A percentile compares a stretch with the other conserved stretches of the same genome.
phyloP scores from a whole-genome alignment of 2,113 vertebrate species.

The Hoplias malabaricus region DNA sequence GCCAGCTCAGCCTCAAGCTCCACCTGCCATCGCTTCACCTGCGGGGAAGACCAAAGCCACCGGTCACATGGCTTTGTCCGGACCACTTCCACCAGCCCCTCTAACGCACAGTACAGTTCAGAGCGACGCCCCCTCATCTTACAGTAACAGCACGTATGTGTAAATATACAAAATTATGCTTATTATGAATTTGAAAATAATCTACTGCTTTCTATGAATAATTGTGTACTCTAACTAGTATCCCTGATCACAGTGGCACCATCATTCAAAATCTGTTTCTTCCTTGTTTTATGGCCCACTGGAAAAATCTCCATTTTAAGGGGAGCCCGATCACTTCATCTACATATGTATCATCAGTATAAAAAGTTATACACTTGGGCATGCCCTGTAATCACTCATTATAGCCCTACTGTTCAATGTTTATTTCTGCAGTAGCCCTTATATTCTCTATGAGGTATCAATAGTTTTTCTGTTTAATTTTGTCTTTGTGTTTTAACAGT shows the following conservation, averaged over 20 bases:
- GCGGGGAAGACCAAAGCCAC: constrained; percentile 66
- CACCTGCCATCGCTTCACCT: constrained; percentile 74
- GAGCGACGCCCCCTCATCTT: constrained; percentile 72
- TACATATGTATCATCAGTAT: too few relatives aligned
- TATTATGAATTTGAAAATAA: not conserved
- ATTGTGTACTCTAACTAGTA: too few relatives aligned
- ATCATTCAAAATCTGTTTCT: too few relatives aligned
- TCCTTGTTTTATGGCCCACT: too few relatives aligned
- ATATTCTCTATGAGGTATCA: not conserved
- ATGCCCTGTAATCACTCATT: too few relatives aligned
- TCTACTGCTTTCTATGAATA: too few relatives aligned
- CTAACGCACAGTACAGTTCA: constrained; percentile 82
- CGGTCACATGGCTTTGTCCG: constrained; percentile 75
- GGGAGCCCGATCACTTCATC: too few relatives aligned
- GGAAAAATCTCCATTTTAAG: too few relatives aligned
- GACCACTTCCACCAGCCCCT: constrained; percentile 76
- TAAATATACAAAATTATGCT: not conserved
- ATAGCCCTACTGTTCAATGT: not conserved
- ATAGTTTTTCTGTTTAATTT: not conserved
- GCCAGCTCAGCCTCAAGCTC: constrained; percentile 74
- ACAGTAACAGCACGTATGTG: not conserved
- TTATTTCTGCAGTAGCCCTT: not conserved
- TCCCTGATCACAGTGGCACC: too few relatives aligned
- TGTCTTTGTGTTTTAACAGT: constrained; percentile 78
- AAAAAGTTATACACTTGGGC: too few relatives aligned